phyloP scores from a whole-genome alignment of 2,888 invertebrate species.

The Cheilosia pagana region DNA sequence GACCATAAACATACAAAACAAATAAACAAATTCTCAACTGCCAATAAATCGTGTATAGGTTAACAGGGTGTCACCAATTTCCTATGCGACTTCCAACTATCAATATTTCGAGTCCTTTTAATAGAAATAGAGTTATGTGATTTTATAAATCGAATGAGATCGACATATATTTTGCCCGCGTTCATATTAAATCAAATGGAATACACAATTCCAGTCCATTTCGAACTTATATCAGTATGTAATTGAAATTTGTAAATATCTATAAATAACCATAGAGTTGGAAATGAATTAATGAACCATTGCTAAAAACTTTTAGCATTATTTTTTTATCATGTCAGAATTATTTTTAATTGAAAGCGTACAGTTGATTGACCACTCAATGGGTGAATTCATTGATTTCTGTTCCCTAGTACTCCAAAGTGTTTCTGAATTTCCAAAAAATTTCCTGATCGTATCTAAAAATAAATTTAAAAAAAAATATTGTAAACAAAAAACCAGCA shows the following conservation, averaged over 20 bases:
- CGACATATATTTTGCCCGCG: background rate
- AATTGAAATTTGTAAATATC: conserved; percentile 3
- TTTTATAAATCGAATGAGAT: background rate
- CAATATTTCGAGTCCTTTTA: background rate
- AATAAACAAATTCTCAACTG: background rate
- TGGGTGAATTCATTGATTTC: conserved; percentile 1
- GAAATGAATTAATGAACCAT: conserved; percentile 1
- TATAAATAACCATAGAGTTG: conserved; percentile 2
- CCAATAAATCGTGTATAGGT: background rate
- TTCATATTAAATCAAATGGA: background rate
- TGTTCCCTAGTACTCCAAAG: conserved; percentile 1
- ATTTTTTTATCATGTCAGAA: background rate
- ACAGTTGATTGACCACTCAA: conserved; percentile 1
- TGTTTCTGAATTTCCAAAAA: conserved; percentile 3
- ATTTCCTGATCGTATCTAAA: background rate
- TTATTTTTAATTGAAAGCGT: conserved; percentile 14
- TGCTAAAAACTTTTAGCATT: conserved; percentile 18
- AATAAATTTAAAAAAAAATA: background rate
- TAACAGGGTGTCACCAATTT: conserved; percentile 1
- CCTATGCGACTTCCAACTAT: background rate
- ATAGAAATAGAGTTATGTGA: background rate
- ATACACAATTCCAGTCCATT: background rate
- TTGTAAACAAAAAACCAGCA: background rate
- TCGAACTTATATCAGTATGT: background rate
- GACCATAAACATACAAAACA: too few relatives aligned